phyloP scores from a whole-genome alignment of 2,888 invertebrate genomes.

The Adelognathus sp. region DNA sequence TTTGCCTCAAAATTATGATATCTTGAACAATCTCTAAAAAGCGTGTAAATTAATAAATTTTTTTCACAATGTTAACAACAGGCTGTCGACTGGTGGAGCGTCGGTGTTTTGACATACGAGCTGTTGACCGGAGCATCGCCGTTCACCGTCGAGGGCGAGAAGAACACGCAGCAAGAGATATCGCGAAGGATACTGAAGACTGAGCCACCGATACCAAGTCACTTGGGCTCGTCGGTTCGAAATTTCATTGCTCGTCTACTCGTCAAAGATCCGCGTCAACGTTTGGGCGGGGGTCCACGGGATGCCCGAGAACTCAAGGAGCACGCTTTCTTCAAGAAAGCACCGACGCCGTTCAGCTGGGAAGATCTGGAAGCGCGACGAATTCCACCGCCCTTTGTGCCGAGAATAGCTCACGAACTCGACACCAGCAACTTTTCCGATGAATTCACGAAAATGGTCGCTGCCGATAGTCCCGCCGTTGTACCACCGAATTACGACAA shows the following conservation, averaged over 20 bases:
- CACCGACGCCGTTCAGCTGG: constrained; percentile 84
- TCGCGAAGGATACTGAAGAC: constrained; percentile 94
- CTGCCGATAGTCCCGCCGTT: constrained; percentile 95
- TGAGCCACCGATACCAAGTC: constrained; percentile 94
- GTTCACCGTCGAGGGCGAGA: constrained; percentile 97
- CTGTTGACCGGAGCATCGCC: constrained; percentile 98
- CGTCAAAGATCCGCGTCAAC: constrained; percentile 93
- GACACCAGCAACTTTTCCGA: constrained; percentile 98
- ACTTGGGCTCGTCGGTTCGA: constrained; percentile 88
- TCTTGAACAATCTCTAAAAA: too few species aligned
- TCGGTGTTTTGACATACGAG: constrained; percentile 98
- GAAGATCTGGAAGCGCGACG: constrained; percentile 89
- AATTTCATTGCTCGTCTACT: constrained; percentile 92
- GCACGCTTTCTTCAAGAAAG: constrained; percentile 92
- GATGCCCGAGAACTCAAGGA: constrained; percentile 95
- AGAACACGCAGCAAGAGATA: constrained; percentile 97
- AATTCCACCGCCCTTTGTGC: constrained; percentile 94
- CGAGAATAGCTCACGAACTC: constrained; percentile 91
- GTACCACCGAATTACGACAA: constrained; percentile 93
- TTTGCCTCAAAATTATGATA: too few species aligned
- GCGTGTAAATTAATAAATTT: too few species aligned
- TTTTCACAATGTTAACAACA: constrained; percentile 80
- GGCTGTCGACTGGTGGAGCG: constrained; percentile 99
- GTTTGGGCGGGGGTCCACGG: constrained; percentile 92
- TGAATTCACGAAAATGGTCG: constrained; percentile 96